These are phyloP conservation scores for Belgica antarctica DNA, from an alignment of 2,888 invertebrate genomes.

Conservation along the genomic window DNA sequence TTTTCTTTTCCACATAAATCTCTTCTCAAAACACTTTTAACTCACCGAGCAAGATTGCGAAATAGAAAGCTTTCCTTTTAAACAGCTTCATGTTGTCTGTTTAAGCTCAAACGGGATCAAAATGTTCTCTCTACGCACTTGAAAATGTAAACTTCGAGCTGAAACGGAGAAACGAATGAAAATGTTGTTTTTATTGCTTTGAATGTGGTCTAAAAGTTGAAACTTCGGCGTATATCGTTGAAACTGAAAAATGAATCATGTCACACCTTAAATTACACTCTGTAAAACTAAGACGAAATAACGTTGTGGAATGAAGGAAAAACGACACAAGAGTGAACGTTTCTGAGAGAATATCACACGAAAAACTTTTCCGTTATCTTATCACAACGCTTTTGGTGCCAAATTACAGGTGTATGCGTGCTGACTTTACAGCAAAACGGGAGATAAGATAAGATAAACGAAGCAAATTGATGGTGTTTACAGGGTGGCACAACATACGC, in stretches of 20 bases:
- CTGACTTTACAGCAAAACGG: neutral
- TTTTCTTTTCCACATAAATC: too few relatives aligned
- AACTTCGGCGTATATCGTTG: conserved; percentile 2
- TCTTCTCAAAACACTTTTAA: conserved; percentile 45
- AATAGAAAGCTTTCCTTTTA: conserved; percentile 54
- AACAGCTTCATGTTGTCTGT: conserved; percentile 47
- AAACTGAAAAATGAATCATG: conserved; percentile 28
- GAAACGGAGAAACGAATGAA: conserved; percentile 1
- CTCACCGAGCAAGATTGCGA: conserved; percentile 59
- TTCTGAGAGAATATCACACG: neutral
- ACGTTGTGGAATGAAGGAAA: conserved; percentile 18
- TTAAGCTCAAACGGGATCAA: neutral
- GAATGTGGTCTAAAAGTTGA: conserved; percentile 7
- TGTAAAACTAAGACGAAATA: neutral
- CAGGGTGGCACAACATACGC: conserved; percentile 1
- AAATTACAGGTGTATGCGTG: conserved; percentile 33
- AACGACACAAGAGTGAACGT: neutral
- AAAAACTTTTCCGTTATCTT: conserved; percentile 24
- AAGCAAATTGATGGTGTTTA: conserved; percentile 6
- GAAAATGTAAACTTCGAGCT: neutral
- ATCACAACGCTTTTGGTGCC: neutral
- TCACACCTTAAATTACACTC: conserved; percentile 39
- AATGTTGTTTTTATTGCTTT: too few relatives aligned
- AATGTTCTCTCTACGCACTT: too few relatives aligned
- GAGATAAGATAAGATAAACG: conserved; percentile 36